Percentiles rank a stretch among this genome's conserved stretches.
Conservation (phyloP, 1,140 invertebrate species). For the Prorops nasuta region DNA sequence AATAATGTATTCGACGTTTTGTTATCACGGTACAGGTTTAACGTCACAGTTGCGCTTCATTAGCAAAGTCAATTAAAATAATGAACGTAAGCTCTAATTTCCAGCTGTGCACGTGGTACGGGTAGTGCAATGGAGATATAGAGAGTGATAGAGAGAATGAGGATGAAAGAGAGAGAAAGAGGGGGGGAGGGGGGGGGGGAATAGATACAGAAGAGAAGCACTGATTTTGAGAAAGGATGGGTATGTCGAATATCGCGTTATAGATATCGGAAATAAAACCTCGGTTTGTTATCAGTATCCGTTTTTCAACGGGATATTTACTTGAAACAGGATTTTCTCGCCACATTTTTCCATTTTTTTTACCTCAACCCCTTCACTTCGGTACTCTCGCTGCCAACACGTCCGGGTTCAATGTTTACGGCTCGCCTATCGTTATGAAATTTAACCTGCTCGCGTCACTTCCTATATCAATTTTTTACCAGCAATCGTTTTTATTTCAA, state of each 20-base stretch:
- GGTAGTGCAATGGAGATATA: background rate
- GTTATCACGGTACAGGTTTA: constrained; percentile 11
- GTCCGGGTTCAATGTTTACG: background rate
- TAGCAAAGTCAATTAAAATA: constrained; percentile 27
- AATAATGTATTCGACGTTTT: constrained; percentile 20
- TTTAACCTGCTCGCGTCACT: background rate
- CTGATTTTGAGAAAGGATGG: too few relatives aligned
- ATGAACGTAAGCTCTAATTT: constrained; percentile 24
- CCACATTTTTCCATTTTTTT: background rate
- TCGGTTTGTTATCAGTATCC: background rate
- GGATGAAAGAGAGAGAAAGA: background rate
- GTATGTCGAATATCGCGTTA: constrained; percentile 9
- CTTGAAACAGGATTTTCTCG: background rate
- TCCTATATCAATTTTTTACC: background rate
- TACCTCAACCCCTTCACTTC: background rate
- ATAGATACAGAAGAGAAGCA: too few relatives aligned
- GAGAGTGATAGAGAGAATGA: background rate
- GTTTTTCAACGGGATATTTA: background rate
- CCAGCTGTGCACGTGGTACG: background rate
- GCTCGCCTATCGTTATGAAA: background rate
- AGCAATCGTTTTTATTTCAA: background rate
- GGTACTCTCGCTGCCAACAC: background rate
- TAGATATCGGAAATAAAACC: constrained; percentile 21
- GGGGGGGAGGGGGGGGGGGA: too few relatives aligned
- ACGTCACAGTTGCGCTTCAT: constrained; percentile 19